phyloP scores from a whole-genome alignment of 2,888 invertebrate genomes.

The Megastigmus dorsalis region DNA sequence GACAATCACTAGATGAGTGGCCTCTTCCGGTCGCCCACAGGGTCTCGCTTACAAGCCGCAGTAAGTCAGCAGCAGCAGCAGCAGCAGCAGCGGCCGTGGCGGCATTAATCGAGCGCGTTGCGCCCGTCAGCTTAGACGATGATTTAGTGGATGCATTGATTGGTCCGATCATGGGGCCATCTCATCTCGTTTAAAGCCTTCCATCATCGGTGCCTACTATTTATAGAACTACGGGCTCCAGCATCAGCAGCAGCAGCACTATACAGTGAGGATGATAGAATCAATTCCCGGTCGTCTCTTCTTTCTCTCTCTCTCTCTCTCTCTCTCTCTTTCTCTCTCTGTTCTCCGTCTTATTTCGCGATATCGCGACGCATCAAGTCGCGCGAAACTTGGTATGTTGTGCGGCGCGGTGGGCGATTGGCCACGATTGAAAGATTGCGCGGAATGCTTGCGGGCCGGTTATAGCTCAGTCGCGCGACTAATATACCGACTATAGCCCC shows the following conservation, averaged over 20 bases:
- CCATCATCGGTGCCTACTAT: conserved; percentile 72
- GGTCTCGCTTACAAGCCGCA: conserved; percentile 53
- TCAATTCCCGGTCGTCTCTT: conserved; percentile 59
- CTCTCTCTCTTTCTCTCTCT: too few species aligned
- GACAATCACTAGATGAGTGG: conserved; percentile 73
- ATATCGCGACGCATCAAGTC: conserved; percentile 56
- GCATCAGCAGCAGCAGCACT: too few species aligned
- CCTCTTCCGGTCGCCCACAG: conserved; percentile 73
- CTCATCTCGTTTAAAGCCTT: conserved; percentile 73
- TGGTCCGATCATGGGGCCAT: conserved; percentile 71
- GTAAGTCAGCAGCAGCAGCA: too few species aligned
- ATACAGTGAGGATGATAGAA: conserved; percentile 69
- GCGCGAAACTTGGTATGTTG: conserved; percentile 30
- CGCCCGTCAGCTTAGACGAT: conserved; percentile 73
- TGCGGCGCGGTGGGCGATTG: conserved; percentile 50
- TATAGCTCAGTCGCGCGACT: too few species aligned
- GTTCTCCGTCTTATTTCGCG: conserved; percentile 54
- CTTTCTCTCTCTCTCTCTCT: too few species aligned
- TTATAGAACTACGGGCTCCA: too few species aligned
- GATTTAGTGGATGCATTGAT: conserved; percentile 74
- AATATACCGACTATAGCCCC: not conserved
- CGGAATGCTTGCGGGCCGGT: conserved; percentile 57
- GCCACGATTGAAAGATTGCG: conserved; percentile 65
- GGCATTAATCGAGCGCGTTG: conserved; percentile 68
- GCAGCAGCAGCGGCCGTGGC: conserved; percentile 56